A percentile compares a stretch with the other conserved stretches of the same genome.
phyloP scores from a whole-genome alignment of 2,113 vertebrate species.

The Psilopsiagon aurifrons region DNA sequence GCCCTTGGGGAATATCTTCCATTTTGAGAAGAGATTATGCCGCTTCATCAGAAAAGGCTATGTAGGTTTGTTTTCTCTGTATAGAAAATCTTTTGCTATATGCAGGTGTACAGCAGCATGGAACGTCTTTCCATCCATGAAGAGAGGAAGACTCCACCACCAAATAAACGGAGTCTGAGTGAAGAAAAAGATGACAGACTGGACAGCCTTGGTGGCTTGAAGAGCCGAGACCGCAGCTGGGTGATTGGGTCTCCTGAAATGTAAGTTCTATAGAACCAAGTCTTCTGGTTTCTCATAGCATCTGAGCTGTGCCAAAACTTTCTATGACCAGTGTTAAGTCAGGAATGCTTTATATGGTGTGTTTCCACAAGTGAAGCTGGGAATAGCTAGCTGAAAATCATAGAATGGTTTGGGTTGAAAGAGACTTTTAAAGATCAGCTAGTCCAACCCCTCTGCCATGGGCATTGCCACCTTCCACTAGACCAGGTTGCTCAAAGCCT shows the following conservation, averaged over 20 bases:
- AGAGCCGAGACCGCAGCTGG: slow-evolving; percentile 89
- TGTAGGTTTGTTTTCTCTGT: background rate
- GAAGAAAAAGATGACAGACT: slow-evolving; percentile 90
- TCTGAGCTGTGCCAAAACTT: background rate
- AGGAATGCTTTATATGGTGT: background rate
- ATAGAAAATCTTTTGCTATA: background rate
- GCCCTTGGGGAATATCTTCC: background rate
- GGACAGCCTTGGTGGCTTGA: slow-evolving; percentile 84
- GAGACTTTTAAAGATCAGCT: background rate
- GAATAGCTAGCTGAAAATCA: background rate
- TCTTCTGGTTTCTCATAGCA: background rate
- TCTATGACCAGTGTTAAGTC: background rate
- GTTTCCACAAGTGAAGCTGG: background rate
- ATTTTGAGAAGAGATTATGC: background rate
- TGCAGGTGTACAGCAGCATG: slow-evolving; percentile 96
- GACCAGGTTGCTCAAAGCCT: background rate
- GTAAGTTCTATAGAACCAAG: slow-evolving; percentile 70
- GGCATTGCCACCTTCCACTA: background rate
- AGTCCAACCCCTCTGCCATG: background rate
- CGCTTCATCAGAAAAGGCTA: background rate
- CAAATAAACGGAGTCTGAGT: slow-evolving; percentile 93
- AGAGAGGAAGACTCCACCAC: slow-evolving; percentile 87
- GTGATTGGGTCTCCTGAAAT: slow-evolving; percentile 95
- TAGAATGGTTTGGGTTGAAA: background rate
- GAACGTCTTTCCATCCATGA: slow-evolving; percentile 93